phyloP scores from a whole-genome alignment of 2,113 vertebrate genomes.

The Shinisaurus crocodilurus region DNA sequence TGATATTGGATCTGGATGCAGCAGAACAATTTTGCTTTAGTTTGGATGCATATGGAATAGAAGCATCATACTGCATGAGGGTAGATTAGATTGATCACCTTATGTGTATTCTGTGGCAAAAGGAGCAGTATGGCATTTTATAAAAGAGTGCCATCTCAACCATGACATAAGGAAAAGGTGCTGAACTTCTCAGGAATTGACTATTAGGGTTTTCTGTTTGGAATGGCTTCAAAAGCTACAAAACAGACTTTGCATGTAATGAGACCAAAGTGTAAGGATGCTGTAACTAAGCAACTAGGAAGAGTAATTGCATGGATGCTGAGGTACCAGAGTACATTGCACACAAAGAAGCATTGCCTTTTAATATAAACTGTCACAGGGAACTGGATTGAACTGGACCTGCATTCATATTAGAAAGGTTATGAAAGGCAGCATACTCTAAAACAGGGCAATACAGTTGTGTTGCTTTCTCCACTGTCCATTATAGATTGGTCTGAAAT shows the following conservation, averaged over 20 bases:
- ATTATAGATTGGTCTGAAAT: background rate
- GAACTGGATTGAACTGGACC: constrained; percentile 45
- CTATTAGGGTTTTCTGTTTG: constrained; percentile 70
- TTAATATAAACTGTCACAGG: constrained; percentile 40
- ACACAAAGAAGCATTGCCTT: constrained; percentile 31
- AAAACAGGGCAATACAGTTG: background rate
- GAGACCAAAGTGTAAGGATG: constrained; percentile 64
- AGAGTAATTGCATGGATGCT: constrained; percentile 28
- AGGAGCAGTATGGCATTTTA: background rate
- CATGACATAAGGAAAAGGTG: constrained; percentile 40
- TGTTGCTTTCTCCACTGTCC: background rate
- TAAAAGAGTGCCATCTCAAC: constrained; percentile 44
- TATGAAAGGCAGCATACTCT: constrained; percentile 33
- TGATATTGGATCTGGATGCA: background rate
- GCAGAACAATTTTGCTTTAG: constrained; percentile 16
- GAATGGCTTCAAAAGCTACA: constrained; percentile 66
- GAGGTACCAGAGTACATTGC: constrained; percentile 11
- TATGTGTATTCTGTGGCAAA: constrained; percentile 35
- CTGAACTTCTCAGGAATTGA: constrained; percentile 61
- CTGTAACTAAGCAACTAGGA: constrained; percentile 76
- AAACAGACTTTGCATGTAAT: constrained; percentile 57
- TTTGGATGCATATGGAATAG: background rate
- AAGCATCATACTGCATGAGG: accelerated
- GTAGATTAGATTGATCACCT: background rate
- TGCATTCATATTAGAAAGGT: constrained; percentile 28